Evolutionary conservation across 2,797 vertebrate species (phyloP), one percentile per base, ranked within the genome.

Genomic region (Liparis tanakae): DNA sequence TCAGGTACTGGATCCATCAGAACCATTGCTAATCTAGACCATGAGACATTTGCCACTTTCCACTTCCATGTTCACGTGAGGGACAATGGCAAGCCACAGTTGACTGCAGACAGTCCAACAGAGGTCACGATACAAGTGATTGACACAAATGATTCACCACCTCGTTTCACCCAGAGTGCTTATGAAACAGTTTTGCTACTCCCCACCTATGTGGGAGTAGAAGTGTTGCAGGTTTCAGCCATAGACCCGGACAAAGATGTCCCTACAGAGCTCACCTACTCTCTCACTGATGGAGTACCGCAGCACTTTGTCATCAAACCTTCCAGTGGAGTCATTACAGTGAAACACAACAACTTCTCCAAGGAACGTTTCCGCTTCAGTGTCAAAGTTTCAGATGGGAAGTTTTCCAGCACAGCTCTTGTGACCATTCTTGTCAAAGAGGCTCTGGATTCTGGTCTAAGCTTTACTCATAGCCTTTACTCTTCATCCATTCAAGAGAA

Each of bases 91-190:
- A 95, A 90, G 65, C 97, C 97, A 3, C 97, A 97, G 87, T 88
- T 99, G 77, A 97, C 96, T 5, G 97, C 98, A 15, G 98, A 99
- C 56, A 97, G 85, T 85, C 97, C 96, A 0, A 96, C 96, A 10
- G 96, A 98, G 84, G 98, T 99, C 61, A 96, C 92, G 14, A 95
- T 99, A 70, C 95, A 97, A 84, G 96, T 99, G 41, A 96, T 94
- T 18, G 98, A 99, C 88, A 95, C 97, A 77, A 99, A 99, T 61
- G 98, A 99, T 85, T 99, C 97, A 59, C 96, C 97, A 1, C 98
- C 98, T 25, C 83, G 90, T 64, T 99, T 99, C 82, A 96, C 90
- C 55, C 96, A 97, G 82, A 94, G 94, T 0, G 91, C 95, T 8
- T 99, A 98, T 90, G 96, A 99, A 91, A 94, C 97, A 0, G 84